Conservation (phyloP, 2,888 invertebrate species). For the Ectobius pallidus region DNA sequence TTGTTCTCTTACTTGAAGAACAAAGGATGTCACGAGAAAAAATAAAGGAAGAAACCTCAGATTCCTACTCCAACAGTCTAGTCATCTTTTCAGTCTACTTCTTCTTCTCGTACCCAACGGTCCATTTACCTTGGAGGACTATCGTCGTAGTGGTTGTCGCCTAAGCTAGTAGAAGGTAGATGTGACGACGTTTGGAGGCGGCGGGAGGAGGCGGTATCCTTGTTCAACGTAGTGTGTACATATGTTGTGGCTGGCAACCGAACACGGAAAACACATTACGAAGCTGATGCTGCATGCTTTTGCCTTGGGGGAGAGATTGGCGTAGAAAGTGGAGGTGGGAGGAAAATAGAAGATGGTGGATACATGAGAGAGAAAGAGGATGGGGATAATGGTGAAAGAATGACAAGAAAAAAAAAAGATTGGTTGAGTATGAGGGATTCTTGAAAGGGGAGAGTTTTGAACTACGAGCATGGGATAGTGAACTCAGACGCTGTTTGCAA, state of each 20-base stretch:
- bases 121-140: conserved; percentile 20
- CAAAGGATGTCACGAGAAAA: neutral
- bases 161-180: too few species aligned
- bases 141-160: neutral
- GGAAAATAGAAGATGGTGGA: conserved; percentile 12
- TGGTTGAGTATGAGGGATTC: neutral
- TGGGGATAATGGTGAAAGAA: conserved; percentile 24
- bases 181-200: neutral
- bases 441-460: neutral
- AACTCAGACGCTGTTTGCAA: conserved; percentile 13
- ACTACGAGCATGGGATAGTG: neutral
- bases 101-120: neutral
- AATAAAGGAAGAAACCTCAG: neutral
- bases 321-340: conserved; percentile 5
- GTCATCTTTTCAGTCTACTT: too few species aligned
- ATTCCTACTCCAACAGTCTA: too few species aligned
- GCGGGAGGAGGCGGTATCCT: neutral
- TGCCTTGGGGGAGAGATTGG: conserved; percentile 1
- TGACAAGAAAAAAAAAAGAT: conserved; percentile 21
- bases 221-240: conserved; percentile 52
- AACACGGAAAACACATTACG: conserved; percentile 59
- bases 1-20: neutral
- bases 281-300: conserved; percentile 5
- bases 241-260: conserved; percentile 56
- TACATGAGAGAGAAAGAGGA: conserved; percentile 6